phyloP scores from a whole-genome alignment of 2,888 invertebrate species.

The Aphodius granarius region DNA sequence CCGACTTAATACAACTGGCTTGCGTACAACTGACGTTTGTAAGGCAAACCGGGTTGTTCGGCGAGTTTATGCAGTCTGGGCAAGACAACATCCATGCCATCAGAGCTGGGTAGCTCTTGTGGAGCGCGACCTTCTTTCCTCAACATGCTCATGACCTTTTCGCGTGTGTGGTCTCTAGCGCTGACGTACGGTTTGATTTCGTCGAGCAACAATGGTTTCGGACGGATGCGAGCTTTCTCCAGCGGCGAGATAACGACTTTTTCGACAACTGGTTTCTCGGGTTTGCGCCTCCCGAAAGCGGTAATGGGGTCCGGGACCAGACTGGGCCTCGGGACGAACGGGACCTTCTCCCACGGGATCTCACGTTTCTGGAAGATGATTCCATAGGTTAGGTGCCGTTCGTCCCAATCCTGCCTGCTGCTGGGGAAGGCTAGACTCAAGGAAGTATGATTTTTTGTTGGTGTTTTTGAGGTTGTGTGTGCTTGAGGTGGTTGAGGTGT shows the following conservation, averaged over 20 bases:
- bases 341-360: slow-evolving; percentile 88
- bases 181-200: slow-evolving; percentile 71
- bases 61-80: slow-evolving; percentile 63
- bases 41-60: slow-evolving; percentile 53
- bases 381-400: slow-evolving; percentile 38
- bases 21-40: slow-evolving; percentile 50
- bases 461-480: not conserved
- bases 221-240: slow-evolving; percentile 65
- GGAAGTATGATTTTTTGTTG: not conserved
- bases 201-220: slow-evolving; percentile 58
- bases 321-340: slow-evolving; percentile 83
- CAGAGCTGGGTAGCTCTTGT: slow-evolving; percentile 42
- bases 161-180: slow-evolving; percentile 66
- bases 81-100: slow-evolving; percentile 66
- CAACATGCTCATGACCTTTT: slow-evolving; percentile 63
- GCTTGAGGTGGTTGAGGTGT: slow-evolving; percentile 2
- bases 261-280: slow-evolving; percentile 43
- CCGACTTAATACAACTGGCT: not conserved
- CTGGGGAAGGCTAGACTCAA: not conserved
- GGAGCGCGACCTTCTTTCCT: slow-evolving; percentile 60
- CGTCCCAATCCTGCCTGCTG: slow-evolving; percentile 40
- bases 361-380: slow-evolving; percentile 69
- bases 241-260: slow-evolving; percentile 58
- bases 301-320: slow-evolving; percentile 83
- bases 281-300: slow-evolving; percentile 73